Evolutionary conservation across 2,113 vertebrate genomes (phyloP), one percentile per base, ranked within the genome.

Genomic region (Pangasianodon gigas): DNA sequence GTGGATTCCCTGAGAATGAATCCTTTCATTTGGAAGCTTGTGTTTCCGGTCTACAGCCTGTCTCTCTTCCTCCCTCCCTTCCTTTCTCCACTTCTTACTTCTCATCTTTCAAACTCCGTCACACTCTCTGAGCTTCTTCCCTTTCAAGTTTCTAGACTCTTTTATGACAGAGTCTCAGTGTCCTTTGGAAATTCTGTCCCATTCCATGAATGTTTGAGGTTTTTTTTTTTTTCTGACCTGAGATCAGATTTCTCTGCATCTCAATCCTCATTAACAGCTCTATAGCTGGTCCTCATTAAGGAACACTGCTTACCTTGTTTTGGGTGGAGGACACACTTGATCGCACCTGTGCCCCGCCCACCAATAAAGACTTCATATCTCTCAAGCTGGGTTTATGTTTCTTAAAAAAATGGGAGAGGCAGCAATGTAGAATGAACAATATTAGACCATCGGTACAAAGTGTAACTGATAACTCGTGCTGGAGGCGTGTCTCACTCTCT

Each of bases 341-440:
- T 77, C 46, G 1, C 13, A n/a, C 67, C 48, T 69, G 37, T 44
- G 51, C 87, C 80, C 54, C 65, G 1, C 88, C 88, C 67, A 56
- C 44, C 88, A 89, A 37, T 71, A 84, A 89, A 24, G 6, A 74
- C 44, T 46, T 54, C 87, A 37, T 89, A 58, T 89, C 80, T 74
- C 37, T 83, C 29, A 14, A 21, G 11, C 71, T 51, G 69, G 41
- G 67, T 84, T 84, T 32, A 84, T 46, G 79, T 75, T 77, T 75
- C 52, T 46, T 46, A 16, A 48, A 87, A 29, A 32, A 26, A 4
- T n/a, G 62, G 87, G 79, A 71, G 62, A 56, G 79, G 87, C 79
- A 83, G n/a, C 1, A 26, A 48, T 86, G 80, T 71, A n/a, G 54
- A 62, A 19, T 37, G 77, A 81, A 11, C 13, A 1, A 51, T 62